Conservation (phyloP, 2,113 vertebrate genomes). For the Dasyornis broadbenti region DNA sequence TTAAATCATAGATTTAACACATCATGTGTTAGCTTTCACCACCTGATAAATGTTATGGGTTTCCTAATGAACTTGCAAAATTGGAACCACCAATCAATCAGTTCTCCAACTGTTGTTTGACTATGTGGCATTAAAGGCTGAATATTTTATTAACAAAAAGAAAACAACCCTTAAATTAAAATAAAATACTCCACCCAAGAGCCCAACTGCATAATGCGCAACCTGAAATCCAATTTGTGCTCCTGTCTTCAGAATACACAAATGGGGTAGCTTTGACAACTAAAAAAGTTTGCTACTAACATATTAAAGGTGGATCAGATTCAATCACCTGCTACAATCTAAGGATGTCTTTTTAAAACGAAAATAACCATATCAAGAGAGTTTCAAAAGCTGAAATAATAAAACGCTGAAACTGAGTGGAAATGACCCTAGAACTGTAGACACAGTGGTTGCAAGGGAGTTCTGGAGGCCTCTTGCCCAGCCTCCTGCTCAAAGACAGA, state of each 20-base stretch:
- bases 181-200: not conserved
- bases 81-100: not conserved
- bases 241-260: not conserved
- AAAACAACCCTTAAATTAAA: not conserved
- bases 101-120: slow-evolving; percentile 30
- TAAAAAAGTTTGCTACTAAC: not conserved
- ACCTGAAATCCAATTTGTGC: not conserved
- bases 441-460: not conserved
- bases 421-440: not conserved
- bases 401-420: not conserved
- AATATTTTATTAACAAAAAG: slow-evolving; percentile 33
- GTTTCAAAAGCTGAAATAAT: not conserved
- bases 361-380: not conserved
- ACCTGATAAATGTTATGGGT: slow-evolving; percentile 37
- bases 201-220: not conserved
- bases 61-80: slow-evolving; percentile 16
- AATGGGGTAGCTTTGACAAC: not conserved
- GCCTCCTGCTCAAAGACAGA: not conserved
- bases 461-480: not conserved
- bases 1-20: slow-evolving; percentile 43
- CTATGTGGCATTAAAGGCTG: not conserved
- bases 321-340: not conserved
- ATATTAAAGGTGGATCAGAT: not conserved
- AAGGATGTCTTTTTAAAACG: not conserved
- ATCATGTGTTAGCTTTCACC: slow-evolving; percentile 39